A percentile compares a stretch with the other conserved stretches of the same genome.
Conservation (phyloP, 2,113 vertebrate species). For the Aramus guarauna region DNA sequence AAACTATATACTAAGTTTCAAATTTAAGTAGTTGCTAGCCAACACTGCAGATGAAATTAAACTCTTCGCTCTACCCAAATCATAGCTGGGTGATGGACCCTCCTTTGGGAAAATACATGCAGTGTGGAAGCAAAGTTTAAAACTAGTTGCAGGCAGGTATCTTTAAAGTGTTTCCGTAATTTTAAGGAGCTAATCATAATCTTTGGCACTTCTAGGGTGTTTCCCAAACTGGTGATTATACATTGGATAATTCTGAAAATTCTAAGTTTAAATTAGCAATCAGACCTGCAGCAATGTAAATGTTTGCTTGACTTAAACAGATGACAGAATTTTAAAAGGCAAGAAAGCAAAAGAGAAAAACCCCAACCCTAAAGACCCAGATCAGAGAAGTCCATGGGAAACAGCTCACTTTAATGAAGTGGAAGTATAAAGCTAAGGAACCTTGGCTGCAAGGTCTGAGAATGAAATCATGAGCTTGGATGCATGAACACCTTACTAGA, state of each 20-base stretch:
- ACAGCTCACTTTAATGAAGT: background rate
- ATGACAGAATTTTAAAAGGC: background rate
- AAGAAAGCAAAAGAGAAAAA: background rate
- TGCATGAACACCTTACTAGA: accelerated
- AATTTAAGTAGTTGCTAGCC: too few relatives aligned
- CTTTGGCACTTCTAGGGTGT: background rate
- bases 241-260: background rate
- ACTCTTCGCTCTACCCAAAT: background rate
- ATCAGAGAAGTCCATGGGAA: background rate
- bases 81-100: too few relatives aligned
- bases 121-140: background rate
- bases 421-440: background rate
- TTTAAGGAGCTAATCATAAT: background rate
- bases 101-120: background rate
- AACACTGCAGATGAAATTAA: background rate
- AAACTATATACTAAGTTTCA: background rate
- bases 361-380: background rate
- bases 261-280: background rate
- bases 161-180: background rate
- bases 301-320: background rate
- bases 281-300: background rate
- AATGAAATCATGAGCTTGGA: background rate
- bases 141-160: background rate
- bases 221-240: background rate
- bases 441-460: background rate